Evolutionary conservation across 2,888 invertebrate genomes (phyloP).

Genomic region (Campoplex nolae): DNA sequence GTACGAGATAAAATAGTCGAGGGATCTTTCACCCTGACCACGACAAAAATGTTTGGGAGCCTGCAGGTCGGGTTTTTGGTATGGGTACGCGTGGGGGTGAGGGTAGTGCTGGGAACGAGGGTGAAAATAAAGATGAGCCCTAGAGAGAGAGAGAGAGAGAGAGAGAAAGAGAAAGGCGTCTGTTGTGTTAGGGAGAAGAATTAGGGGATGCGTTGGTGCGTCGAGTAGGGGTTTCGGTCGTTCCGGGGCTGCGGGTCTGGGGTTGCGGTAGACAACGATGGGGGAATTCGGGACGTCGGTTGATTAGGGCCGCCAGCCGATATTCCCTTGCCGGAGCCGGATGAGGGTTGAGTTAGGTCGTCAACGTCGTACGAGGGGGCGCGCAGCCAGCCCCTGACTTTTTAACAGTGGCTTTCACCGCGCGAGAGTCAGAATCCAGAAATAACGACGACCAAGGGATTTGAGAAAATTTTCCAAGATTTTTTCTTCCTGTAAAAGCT

Average conservation of each 20-base stretch:
- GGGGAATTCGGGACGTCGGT: conserved; percentile 57
- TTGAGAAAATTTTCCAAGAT: background rate
- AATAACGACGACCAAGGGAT: background rate
- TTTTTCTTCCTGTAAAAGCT: no score
- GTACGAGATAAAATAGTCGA: conserved; percentile 15
- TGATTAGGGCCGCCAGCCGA: conserved; percentile 58
- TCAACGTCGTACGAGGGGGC: conserved; percentile 15
- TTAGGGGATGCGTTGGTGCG: conserved; percentile 51
- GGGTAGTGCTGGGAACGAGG: conserved; percentile 2
- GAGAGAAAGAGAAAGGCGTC: background rate
- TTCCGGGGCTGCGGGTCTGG: conserved; percentile 48
- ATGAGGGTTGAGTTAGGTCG: conserved; percentile 66
- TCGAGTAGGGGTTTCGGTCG: conserved; percentile 27
- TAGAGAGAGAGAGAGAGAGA: background rate
- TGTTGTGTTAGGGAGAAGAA: conserved; percentile 53
- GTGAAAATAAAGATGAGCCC: conserved; percentile 5
- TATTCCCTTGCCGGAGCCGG: conserved; percentile 20
- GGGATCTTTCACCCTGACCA: conserved; percentile 45
- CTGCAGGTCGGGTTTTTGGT: conserved; percentile 9
- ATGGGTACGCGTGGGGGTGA: background rate
- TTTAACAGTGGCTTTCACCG: background rate
- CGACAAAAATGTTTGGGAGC: conserved; percentile 41
- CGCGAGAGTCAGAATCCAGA: background rate
- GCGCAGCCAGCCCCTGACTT: background rate
- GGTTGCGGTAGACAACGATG: conserved; percentile 34